Evolutionary conservation across 2,797 vertebrate species (phyloP), one percentile per base, ranked within the genome.

Genomic region (Amazona finschi): DNA sequence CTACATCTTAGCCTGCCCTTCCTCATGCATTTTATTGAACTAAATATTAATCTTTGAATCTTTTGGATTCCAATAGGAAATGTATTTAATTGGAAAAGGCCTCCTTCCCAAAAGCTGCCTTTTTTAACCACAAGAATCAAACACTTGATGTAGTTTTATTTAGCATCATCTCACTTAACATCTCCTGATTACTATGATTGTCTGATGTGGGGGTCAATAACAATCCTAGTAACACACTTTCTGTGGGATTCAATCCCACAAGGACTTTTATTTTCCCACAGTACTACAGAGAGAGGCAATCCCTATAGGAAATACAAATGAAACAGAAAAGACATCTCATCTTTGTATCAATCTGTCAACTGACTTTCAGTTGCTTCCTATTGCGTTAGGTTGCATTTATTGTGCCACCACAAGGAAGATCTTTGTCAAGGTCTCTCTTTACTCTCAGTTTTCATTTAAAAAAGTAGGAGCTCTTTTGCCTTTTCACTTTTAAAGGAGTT

Each of bases 271-370:
- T 87, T 97, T 95, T 84, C 97, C 96, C 88, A 75, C 88, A 77
- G 76, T 91, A 86, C 97, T 98, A 98, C 96, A 97, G 98, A 98
- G 97, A 96, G 96, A 98, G 97, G 97, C 96, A 97, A 27, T 21
- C 96, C 97, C 97, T 98, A 83, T 97, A 96, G 97, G 10, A 87
- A 81, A 91, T 15, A 24, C 5, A 84, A 81, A 89, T 19, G 33
- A 85, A 82, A 64, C 3, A 67, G 50, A 90, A 86, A 78, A 84
- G 52, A 69, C 44, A 49, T 20, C 25, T 72, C 55, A 20, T 33
- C 60, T 70, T 55, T 81, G 15, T 62, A 47, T 36, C 69, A 75
- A 85, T 80, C 62, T 69, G 38, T 47, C 19, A 73, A 79, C 64
- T 14, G 0, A 36, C 53, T 65, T 70, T 82, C 47, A 61, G 33